A percentile compares a stretch with the other conserved stretches of the same genome.
Evolutionary conservation across 2,797 vertebrate species (phyloP).

Genomic region (Naso thynnoides): DNA sequence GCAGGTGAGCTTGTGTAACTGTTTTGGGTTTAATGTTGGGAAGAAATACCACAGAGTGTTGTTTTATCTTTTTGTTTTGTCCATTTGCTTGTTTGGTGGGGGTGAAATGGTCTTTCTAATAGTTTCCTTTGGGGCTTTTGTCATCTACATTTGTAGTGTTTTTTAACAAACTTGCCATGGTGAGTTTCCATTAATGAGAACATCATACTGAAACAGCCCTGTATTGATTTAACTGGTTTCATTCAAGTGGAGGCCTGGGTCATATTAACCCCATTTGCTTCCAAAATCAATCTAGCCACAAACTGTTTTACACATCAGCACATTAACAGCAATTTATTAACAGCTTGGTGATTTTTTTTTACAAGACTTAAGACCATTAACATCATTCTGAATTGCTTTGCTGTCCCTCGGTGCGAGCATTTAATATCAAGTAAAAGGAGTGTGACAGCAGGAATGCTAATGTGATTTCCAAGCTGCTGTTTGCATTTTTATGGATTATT

Average conservation of each 20-base stretch:
- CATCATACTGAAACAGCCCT: slow-evolving; percentile 1
- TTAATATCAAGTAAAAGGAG: slow-evolving; percentile 17
- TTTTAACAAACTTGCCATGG: slow-evolving; percentile 11
- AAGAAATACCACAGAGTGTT: neutral
- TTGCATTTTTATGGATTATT: neutral
- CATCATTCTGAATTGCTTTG: neutral
- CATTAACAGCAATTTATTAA: slow-evolving; percentile 26
- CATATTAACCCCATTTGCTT: slow-evolving; percentile 15
- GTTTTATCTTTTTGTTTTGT: neutral
- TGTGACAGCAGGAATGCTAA: slow-evolving; percentile 27
- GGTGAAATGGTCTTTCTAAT: neutral
- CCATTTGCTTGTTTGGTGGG: neutral
- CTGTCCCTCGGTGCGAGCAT: slow-evolving; percentile 13
- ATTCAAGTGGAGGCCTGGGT: neutral
- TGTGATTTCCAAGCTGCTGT: slow-evolving; percentile 16
- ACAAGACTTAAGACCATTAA: slow-evolving; percentile 34
- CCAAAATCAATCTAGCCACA: slow-evolving; percentile 4
- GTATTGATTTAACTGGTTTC: slow-evolving; percentile 31
- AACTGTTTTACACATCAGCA: slow-evolving; percentile 26
- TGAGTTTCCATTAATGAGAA: slow-evolving; percentile 13
- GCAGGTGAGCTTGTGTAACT: slow-evolving; percentile 86
- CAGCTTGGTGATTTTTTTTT: slow-evolving; percentile 25
- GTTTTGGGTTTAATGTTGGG: neutral
- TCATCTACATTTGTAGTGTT: neutral
- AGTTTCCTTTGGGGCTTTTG: neutral